phyloP scores from a whole-genome alignment of 2,797 vertebrate genomes.

The Microhierax caerulescens region DNA sequence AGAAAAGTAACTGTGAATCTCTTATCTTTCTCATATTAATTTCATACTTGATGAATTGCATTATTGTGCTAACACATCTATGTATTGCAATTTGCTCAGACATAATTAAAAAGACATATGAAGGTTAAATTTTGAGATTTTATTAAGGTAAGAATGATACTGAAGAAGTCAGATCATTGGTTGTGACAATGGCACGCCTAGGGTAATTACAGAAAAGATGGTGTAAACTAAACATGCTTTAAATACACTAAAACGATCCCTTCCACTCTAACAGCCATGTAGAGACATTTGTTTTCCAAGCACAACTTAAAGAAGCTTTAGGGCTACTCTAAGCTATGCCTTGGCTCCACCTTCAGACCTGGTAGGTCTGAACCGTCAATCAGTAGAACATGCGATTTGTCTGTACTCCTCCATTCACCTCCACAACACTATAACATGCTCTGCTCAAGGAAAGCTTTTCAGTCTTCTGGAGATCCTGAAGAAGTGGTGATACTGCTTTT shows the following conservation, averaged over 20 bases:
- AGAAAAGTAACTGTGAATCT: neutral
- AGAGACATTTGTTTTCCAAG: neutral
- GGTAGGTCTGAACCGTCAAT: neutral
- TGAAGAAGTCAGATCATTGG: neutral
- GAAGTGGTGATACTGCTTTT: neutral
- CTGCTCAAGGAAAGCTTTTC: neutral
- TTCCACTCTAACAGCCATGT: neutral
- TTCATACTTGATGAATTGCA: neutral
- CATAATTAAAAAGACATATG: neutral
- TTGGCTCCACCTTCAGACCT: constrained; percentile 35
- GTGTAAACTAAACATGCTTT: neutral
- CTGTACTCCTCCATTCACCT: neutral
- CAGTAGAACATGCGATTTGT: neutral
- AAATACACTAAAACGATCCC: neutral
- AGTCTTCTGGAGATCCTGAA: neutral
- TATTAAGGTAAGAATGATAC: constrained; percentile 23
- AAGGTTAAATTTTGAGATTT: neutral
- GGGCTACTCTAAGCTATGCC: constrained; percentile 60
- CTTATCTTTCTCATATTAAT: neutral
- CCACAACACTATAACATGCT: neutral
- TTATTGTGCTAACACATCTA: neutral
- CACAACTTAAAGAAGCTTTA: constrained; percentile 68
- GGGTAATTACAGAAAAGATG: neutral
- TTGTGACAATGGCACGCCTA: constrained; percentile 2
- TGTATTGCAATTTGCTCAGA: neutral